Conservation (phyloP, 1,140 invertebrate species). For the Pseudomyrmex pallidus region DNA sequence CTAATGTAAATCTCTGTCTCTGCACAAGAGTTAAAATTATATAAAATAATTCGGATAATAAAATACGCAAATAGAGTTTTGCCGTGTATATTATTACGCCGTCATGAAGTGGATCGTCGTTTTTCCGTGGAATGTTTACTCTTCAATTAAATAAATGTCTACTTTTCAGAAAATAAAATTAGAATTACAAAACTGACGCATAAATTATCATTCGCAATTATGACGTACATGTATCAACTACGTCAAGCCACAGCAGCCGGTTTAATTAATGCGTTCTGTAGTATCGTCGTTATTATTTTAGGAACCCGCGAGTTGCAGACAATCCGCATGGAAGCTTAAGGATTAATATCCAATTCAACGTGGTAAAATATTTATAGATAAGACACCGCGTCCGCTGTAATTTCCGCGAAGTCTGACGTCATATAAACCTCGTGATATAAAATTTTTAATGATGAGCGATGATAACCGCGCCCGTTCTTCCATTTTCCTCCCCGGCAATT, state of each 20-base stretch:
- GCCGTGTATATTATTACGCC: too few relatives aligned
- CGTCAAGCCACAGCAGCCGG: too few relatives aligned
- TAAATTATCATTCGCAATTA: too few relatives aligned
- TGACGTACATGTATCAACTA: background rate
- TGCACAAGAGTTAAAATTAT: background rate
- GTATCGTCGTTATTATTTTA: conserved; percentile 11
- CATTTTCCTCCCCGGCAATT: conserved; percentile 37
- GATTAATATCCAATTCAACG: conserved; percentile 42
- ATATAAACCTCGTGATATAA: conserved; percentile 44
- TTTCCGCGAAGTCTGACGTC: conserved; percentile 36
- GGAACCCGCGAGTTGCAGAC: background rate
- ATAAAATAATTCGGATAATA: background rate
- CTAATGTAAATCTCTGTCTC: background rate
- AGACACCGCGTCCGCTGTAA: conserved; percentile 22
- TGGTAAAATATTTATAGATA: conserved; percentile 47
- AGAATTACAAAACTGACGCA: background rate
- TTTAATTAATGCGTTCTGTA: background rate
- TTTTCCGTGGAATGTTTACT: too few relatives aligned
- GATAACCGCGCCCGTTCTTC: conserved; percentile 1
- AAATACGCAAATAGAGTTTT: too few relatives aligned
- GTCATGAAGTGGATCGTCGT: too few relatives aligned
- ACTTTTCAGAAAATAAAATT: background rate
- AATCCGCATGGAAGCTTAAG: background rate
- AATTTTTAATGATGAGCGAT: conserved; percentile 59
- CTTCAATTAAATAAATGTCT: background rate